These are phyloP conservation scores for Chlorops oryzae DNA, from an alignment of 1,140 invertebrate genomes.

Conservation along the genomic window DNA sequence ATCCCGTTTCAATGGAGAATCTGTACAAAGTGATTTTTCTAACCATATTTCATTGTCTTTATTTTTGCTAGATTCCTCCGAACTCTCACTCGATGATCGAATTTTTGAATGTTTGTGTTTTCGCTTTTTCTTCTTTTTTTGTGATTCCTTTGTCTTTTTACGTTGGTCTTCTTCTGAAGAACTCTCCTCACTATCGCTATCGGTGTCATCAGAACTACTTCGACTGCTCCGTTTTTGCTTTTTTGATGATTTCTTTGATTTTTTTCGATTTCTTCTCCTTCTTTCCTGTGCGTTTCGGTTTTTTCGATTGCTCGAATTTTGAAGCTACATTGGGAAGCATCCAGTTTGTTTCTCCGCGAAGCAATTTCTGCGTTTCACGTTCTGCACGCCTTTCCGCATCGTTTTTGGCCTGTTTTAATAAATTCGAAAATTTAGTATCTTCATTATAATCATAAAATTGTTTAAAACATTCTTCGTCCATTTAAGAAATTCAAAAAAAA, in stretches of 20 bases:
- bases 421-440: conserved; percentile 1
- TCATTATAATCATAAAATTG: too few species aligned
- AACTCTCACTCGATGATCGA: too few species aligned
- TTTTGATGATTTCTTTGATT: conserved; percentile 18
- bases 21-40: conserved; percentile 44
- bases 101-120: not conserved
- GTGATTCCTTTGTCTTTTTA: too few species aligned
- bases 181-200: conserved; percentile 26
- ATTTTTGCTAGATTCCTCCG: not conserved
- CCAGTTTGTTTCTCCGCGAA: conserved; percentile 47
- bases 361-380: conserved; percentile 33
- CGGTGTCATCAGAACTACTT: conserved; percentile 28
- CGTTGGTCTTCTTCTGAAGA: conserved; percentile 5
- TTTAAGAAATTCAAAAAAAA: too few species aligned
- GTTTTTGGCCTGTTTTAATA: conserved; percentile 31
- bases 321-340: conserved; percentile 47
- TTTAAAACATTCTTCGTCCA: too few species aligned
- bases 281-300: conserved; percentile 24
- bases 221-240: conserved; percentile 28
- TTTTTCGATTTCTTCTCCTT: conserved; percentile 19
- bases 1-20: conserved; percentile 42
- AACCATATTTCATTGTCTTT: conserved; percentile 51
- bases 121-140: conserved; percentile 5
- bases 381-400: conserved; percentile 29
- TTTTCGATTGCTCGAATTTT: conserved; percentile 34